Base-by-base conservation (phyloP, 2,888 invertebrate genomes). In the Cephalotes varians region DNA sequence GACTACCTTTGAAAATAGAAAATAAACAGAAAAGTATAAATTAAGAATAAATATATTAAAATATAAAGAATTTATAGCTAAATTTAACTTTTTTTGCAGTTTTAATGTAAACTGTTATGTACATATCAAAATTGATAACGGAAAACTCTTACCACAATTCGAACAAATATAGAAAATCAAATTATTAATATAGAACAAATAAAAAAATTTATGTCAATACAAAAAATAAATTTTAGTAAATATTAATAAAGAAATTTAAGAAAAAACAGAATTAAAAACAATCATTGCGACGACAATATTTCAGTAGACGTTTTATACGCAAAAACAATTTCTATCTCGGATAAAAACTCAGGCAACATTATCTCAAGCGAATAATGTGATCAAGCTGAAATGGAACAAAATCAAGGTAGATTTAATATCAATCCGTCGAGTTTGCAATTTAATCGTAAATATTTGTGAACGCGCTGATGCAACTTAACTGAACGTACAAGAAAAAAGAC, bases 331-430 rank as follows among this genome's bases (percentile, higher is more conserved):
- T 0, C 9, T 69, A 28, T 31, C 9, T 47, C 3, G 10, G n/a
- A n/a, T 67, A 4, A 51, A 56, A 56, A 37, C 31, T 49, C 15
- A 15, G 9, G 10, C 12, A 37, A 25, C 9, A 51, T 37, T 71
- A 40, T 54, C 18, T 25, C 54, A 56, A 54, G 2, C 9, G 15
- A 34, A 51, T 54, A 1, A 31, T 21, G 10, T 18, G 18, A 54
- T 21, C 10, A 25, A n/a, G 6, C 1, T 37, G 18, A 15, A 60
- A 28, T 44, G 18, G 18, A 31, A 60, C 31, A 18, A 40, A 28
- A 60, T 34, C 31, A 28, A 40, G n/a, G 40, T 60, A 40, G 40
- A 58, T 40, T 72, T 72, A 28, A 72, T 21, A 40, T 72, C 5
- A 5, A 71, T 56, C n/a, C 12, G 12, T 0, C 18, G 18, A 56